These are phyloP conservation scores for Mactromeris polynyma DNA, from an alignment of 2,888 invertebrate species.

Conservation along the genomic window DNA sequence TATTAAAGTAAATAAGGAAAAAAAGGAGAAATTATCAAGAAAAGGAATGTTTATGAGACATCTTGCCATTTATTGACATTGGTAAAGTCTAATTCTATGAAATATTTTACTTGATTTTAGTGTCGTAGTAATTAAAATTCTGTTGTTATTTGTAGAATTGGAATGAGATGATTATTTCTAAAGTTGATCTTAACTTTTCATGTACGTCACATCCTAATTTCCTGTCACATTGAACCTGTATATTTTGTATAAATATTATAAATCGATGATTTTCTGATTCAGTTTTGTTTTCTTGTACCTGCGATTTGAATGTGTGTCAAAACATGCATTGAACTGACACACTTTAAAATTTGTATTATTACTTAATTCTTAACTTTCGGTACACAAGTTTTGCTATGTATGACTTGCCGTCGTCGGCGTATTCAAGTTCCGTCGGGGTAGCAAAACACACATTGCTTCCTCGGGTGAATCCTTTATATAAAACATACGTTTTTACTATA, in stretches of 20 bases:
- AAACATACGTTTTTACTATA: no score
- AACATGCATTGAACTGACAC: no score
- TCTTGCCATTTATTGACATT: background rate
- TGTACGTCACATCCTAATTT: background rate
- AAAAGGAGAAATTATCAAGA: background rate
- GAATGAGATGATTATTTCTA: background rate
- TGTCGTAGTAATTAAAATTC: background rate
- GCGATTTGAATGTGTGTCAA: no score
- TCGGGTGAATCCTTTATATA: no score
- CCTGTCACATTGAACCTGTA: background rate
- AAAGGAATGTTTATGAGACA: background rate
- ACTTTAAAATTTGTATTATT: no score
- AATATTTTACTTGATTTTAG: background rate
- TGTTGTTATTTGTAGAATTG: background rate
- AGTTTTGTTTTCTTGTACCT: background rate
- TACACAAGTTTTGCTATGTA: no score
- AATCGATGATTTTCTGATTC: background rate
- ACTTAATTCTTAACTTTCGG: no score
- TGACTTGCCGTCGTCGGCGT: no score
- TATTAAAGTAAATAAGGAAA: background rate
- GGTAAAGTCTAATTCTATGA: background rate
- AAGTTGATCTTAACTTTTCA: background rate
- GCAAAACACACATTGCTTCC: no score
- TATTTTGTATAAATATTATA: slow-evolving; percentile 22
- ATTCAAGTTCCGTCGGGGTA: no score